Percentiles rank a stretch among this genome's conserved stretches.
These are phyloP conservation scores for Oenanthe melanoleuca DNA, from an alignment of 2,113 vertebrate species.

Conservation along the genomic window DNA sequence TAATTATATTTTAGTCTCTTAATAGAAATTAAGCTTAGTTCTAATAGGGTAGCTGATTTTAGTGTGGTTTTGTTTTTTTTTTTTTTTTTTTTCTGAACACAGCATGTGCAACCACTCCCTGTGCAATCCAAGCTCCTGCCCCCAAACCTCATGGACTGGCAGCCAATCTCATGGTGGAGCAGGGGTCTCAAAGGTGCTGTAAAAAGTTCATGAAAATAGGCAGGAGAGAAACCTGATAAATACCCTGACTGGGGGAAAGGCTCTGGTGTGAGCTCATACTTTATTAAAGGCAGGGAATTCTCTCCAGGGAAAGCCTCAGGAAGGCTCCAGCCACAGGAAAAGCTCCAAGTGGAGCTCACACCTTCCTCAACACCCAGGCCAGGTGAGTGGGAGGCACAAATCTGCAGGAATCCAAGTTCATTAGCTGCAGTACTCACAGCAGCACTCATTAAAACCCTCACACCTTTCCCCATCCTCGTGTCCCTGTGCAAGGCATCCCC, in stretches of 20 bases:
- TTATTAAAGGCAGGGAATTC: slow-evolving; percentile 21
- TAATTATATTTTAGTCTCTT: background rate
- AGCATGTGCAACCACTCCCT: background rate
- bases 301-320: background rate
- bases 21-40: background rate
- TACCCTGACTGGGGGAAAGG: background rate
- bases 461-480: background rate
- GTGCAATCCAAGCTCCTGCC: background rate
- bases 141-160: background rate
- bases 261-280: background rate
- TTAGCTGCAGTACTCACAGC: background rate
- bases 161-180: background rate
- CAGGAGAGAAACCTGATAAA: slow-evolving; percentile 23
- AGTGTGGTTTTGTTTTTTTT: background rate
- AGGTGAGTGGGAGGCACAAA: background rate
- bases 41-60: background rate
- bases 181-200: background rate
- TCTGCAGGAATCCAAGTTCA: background rate
- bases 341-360: slow-evolving; percentile 19
- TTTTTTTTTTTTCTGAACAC: background rate
- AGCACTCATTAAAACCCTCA: background rate
- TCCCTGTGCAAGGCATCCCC: background rate
- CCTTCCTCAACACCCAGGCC: background rate
- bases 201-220: background rate
- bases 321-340: slow-evolving; percentile 7